Evolutionary conservation across 1,140 invertebrate genomes (phyloP), one percentile per base, ranked within the genome.

Genomic region (Pantala flavescens): DNA sequence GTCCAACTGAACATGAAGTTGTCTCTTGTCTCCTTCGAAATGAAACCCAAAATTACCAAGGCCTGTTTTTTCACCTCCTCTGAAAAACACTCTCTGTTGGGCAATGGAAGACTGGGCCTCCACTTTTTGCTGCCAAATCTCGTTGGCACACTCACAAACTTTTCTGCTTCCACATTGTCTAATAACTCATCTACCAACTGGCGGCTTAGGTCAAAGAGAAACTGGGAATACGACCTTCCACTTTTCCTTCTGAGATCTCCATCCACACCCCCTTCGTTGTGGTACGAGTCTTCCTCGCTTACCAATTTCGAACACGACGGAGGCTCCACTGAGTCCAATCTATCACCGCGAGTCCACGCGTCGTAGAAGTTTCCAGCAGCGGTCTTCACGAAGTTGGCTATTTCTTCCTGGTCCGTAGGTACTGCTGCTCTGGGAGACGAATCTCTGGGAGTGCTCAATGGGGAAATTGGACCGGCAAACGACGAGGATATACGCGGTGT

Each of bases 121-220:
- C 14, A 63, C 49, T 63, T 63, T 14, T 21, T 16, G 23, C 49
- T n/a, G 24, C 74, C 55, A 23, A 63, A 71, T 9, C 16, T 70
- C 19, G 74, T 21, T 28, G 49, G 55, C 55, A 28, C 24, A 72
- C 79, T 70, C 0, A 71, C 74, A 24, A 21, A 55, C n/a, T 71
- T 42, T 19, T 73, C 23, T 21, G 11, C 77, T 42, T 80, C 81
- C 71, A 80, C 79, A 76, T 78, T 77, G 75, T 83, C 49, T 21
- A 63, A 84, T 72, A 83, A 79, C 43, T 84, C 83, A 36, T 82
- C 78, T n/a, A 88, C 84, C 11, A 88, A 82, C 79, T 91, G 88
- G 77, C 87, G 88, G 72, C 86, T 86, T 16, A 91, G 80, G 80
- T 91, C 87, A 79, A 90, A 90, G 1, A 91, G 78, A 75, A 90